phyloP scores from a whole-genome alignment of 2,113 vertebrate species.

The Lophotis ruficrista region DNA sequence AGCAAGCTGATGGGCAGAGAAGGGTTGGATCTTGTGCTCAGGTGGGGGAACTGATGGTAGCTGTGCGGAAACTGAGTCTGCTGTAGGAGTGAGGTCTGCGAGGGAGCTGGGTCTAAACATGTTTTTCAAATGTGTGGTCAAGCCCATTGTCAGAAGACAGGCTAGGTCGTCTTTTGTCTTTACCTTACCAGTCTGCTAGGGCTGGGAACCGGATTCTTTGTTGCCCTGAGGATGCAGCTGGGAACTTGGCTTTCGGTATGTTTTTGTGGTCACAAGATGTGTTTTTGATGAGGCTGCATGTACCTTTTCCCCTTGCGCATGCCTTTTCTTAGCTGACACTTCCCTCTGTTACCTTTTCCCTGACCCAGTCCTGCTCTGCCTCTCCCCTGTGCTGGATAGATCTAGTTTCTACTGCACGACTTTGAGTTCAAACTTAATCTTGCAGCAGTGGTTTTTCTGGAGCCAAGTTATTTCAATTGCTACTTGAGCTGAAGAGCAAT shows the following conservation, averaged over 20 bases:
- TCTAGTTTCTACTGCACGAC: conserved; percentile 34
- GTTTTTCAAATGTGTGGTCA: neutral
- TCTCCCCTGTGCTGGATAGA: conserved; percentile 31
- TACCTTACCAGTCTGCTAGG: neutral
- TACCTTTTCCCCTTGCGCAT: neutral
- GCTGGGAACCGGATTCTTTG: neutral
- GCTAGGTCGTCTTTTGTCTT: neutral
- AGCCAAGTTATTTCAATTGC: conserved; percentile 21
- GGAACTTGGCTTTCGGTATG: conserved; percentile 37
- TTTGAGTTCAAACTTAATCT: conserved; percentile 19
- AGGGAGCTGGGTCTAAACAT: neutral
- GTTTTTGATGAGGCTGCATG: conserved; percentile 33
- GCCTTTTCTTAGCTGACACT: conserved; percentile 31
- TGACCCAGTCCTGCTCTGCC: conserved; percentile 39
- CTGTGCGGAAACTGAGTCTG: neutral
- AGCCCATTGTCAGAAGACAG: neutral
- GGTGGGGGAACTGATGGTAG: neutral
- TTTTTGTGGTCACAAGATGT: conserved; percentile 27
- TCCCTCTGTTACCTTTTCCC: conserved; percentile 20
- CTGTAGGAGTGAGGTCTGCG: neutral
- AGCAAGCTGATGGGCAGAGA: neutral
- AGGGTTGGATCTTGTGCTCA: neutral
- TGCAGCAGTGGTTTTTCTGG: neutral
- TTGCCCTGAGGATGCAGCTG: conserved; percentile 14
- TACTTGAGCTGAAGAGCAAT: conserved; percentile 23